phyloP scores from a whole-genome alignment of 2,888 invertebrate species.

The Meteorus cinctellus region DNA sequence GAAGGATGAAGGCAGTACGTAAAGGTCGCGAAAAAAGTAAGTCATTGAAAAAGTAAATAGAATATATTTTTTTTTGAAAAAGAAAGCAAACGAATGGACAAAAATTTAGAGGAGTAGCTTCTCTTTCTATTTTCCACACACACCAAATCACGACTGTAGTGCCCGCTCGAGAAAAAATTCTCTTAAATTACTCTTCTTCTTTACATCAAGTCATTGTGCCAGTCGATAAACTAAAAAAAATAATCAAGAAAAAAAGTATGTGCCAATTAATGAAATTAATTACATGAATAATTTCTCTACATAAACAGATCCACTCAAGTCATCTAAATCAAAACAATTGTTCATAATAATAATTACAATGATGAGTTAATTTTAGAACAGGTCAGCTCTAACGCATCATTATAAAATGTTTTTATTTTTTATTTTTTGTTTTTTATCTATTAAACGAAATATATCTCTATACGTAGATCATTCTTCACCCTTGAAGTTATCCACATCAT shows the following conservation, averaged over 20 bases:
- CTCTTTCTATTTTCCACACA: constrained; percentile 47
- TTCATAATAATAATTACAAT: neutral
- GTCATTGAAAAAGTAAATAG: constrained; percentile 43
- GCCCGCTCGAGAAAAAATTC: constrained; percentile 62
- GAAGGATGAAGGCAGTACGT: constrained; percentile 57
- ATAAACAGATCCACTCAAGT: no score
- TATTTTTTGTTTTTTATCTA: constrained; percentile 10
- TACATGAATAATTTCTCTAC: no score
- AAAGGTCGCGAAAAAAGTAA: constrained; percentile 70
- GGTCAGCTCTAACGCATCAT: neutral
- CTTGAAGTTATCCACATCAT: neutral
- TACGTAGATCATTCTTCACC: neutral
- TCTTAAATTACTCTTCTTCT: constrained; percentile 52
- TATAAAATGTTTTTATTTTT: neutral
- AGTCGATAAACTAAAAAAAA: constrained; percentile 50
- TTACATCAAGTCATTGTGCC: constrained; percentile 57
- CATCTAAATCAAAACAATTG: no score
- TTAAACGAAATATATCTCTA: neutral
- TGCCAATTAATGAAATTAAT: neutral
- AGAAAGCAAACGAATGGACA: constrained; percentile 28
- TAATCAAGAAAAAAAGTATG: neutral
- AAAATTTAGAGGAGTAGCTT: constrained; percentile 34
- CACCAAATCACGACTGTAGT: constrained; percentile 60
- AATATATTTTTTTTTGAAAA: constrained; percentile 1
- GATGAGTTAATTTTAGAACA: no score